Conservation (phyloP, 1,140 invertebrate genomes). For the Nymphalis io region DNA sequence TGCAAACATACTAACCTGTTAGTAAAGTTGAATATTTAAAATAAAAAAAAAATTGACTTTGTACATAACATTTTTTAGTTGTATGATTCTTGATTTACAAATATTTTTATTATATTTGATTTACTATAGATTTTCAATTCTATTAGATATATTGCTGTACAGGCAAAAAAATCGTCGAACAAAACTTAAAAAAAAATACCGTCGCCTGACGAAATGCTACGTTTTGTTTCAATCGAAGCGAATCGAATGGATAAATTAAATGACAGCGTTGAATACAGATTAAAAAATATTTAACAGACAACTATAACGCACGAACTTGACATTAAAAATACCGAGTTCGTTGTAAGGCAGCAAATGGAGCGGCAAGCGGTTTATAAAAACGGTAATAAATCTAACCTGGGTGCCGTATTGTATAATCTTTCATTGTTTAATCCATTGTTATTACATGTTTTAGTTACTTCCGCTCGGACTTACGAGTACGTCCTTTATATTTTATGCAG, state of each 20-base stretch:
- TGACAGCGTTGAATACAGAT: not conserved
- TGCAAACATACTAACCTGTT: too few relatives aligned
- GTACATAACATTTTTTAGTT: too few relatives aligned
- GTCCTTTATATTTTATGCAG: not conserved
- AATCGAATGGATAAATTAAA: constrained; percentile 17
- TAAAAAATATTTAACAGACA: constrained; percentile 3
- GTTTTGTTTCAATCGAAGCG: constrained; percentile 5
- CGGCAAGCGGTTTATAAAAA: constrained; percentile 6
- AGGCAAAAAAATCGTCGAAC: not conserved
- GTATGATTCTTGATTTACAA: too few relatives aligned
- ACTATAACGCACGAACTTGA: constrained; percentile 22
- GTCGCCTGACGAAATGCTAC: not conserved
- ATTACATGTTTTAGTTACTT: not conserved
- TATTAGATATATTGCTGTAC: too few relatives aligned
- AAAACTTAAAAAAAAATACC: not conserved
- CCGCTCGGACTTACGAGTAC: not conserved
- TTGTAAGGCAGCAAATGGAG: constrained; percentile 20
- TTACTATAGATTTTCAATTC: too few relatives aligned
- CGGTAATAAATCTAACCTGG: constrained; percentile 1
- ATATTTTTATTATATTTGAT: too few relatives aligned
- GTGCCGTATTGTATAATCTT: constrained; percentile 4
- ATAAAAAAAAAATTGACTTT: too few relatives aligned
- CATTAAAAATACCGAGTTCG: constrained; percentile 16
- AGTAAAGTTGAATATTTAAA: too few relatives aligned
- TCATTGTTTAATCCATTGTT: constrained; percentile 6